Conservation (phyloP, 2,888 invertebrate genomes). For the Sturmia bella region DNA sequence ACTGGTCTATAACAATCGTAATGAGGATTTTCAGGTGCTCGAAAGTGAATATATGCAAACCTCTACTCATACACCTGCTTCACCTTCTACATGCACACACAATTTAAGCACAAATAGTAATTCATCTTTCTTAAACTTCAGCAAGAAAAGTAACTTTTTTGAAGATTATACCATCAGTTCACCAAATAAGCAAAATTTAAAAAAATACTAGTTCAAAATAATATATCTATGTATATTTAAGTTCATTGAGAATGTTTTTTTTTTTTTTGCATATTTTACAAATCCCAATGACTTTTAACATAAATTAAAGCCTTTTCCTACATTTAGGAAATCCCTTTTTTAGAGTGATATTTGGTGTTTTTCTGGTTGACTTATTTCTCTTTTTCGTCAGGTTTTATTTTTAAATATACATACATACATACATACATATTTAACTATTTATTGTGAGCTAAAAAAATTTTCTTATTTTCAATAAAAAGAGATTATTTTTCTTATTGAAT, state of each 20-base stretch:
- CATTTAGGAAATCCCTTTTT: too few species aligned
- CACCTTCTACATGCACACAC: slow-evolving; percentile 15
- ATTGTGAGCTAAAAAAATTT: too few species aligned
- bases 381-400: too few species aligned
- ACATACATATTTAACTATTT: too few species aligned
- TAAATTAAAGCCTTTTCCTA: too few species aligned
- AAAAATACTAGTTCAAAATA: slow-evolving; percentile 47
- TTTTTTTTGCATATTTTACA: too few species aligned
- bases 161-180: slow-evolving; percentile 5
- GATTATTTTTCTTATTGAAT: too few species aligned
- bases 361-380: too few species aligned
- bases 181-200: slow-evolving; percentile 16
- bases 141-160: slow-evolving; percentile 35
- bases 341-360: too few species aligned
- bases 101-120: slow-evolving; percentile 49
- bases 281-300: too few species aligned
- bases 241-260: neutral
- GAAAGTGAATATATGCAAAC: slow-evolving; percentile 76
- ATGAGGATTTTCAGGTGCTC: slow-evolving; percentile 78
- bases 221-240: slow-evolving; percentile 38
- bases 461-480: too few species aligned
- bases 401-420: too few species aligned
- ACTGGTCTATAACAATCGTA: slow-evolving; percentile 74
- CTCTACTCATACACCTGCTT: slow-evolving; percentile 29
- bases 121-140: slow-evolving; percentile 65